These are phyloP conservation scores for Athene cunicularia DNA, from an alignment of 2,113 vertebrate species.

Conservation along the genomic window DNA sequence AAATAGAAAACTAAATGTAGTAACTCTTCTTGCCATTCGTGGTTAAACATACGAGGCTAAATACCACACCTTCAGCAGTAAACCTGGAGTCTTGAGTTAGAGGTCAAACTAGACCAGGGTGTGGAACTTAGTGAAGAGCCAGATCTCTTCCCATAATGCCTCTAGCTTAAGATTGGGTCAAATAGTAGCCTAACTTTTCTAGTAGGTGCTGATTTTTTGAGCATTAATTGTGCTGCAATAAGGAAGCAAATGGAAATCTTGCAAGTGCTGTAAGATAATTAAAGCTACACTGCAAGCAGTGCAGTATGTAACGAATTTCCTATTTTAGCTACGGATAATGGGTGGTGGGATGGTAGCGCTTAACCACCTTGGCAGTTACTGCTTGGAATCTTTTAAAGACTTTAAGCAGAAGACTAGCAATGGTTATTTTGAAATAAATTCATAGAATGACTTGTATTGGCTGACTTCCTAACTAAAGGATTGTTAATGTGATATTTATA, in stretches of 20 bases:
- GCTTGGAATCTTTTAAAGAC: slow-evolving; percentile 67
- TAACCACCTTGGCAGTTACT: slow-evolving; percentile 60
- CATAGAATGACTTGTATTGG: slow-evolving; percentile 74
- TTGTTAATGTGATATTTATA: slow-evolving; percentile 77
- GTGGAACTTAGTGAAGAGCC: slow-evolving; percentile 9
- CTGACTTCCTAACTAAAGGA: slow-evolving; percentile 78
- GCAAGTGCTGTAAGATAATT: slow-evolving; percentile 35
- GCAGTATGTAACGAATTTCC: slow-evolving; percentile 54
- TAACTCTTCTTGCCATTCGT: slow-evolving; percentile 76
- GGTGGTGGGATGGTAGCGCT: slow-evolving; percentile 62
- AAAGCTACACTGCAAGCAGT: slow-evolving; percentile 66
- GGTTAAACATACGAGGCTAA: slow-evolving; percentile 70
- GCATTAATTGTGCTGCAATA: slow-evolving; percentile 49
- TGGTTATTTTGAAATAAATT: slow-evolving; percentile 67
- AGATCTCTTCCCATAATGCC: not conserved
- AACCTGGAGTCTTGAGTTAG: not conserved
- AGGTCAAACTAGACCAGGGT: not conserved
- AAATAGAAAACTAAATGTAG: slow-evolving; percentile 86
- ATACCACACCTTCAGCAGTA: slow-evolving; percentile 55
- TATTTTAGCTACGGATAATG: slow-evolving; percentile 33
- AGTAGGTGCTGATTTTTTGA: slow-evolving; percentile 45
- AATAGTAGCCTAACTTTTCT: not conserved
- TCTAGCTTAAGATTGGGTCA: slow-evolving; percentile 28
- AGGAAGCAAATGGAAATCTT: slow-evolving; percentile 43
- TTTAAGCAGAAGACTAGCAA: slow-evolving; percentile 71